Evolutionary conservation across 2,113 vertebrate genomes (phyloP).

Genomic region (Tretioscincus oriximinensis): DNA sequence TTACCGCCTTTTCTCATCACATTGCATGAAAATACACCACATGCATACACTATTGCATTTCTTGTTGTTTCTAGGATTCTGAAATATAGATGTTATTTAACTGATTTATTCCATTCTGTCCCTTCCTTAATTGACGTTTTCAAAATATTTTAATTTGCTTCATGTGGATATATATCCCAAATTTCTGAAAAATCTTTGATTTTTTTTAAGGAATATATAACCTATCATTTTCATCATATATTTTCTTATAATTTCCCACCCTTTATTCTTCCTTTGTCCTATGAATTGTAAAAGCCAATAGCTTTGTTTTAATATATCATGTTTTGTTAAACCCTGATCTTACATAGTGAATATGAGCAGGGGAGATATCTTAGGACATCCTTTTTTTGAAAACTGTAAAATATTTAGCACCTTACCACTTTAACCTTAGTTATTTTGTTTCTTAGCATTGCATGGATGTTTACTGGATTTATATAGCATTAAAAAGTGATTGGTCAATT

Average conservation of each 20-base stretch:
- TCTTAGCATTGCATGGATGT: conserved; percentile 67
- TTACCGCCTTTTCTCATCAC: conserved; percentile 43
- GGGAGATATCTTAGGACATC: conserved; percentile 29
- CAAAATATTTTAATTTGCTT: conserved; percentile 48
- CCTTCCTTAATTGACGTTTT: conserved; percentile 24
- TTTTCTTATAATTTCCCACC: conserved; percentile 54
- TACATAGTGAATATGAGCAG: conserved; percentile 29
- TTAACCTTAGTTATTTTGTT: conserved; percentile 60
- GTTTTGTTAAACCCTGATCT: conserved; percentile 33
- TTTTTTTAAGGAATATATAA: conserved; percentile 45
- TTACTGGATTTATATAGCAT: neutral
- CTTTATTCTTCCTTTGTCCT: conserved; percentile 38
- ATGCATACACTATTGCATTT: conserved; percentile 43
- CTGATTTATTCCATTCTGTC: conserved; percentile 37
- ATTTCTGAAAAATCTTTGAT: conserved; percentile 35
- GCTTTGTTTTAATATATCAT: conserved; percentile 53
- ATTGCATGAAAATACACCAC: conserved; percentile 69
- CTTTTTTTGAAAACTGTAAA: conserved; percentile 78
- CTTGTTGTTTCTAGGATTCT: conserved; percentile 64
- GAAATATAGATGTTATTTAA: conserved; percentile 58
- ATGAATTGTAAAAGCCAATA: conserved; percentile 54
- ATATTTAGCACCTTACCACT: conserved; percentile 47
- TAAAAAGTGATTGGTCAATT: neutral
- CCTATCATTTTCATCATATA: conserved; percentile 57
- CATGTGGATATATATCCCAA: conserved; percentile 51